Percentiles rank a stretch among this genome's conserved stretches.
Evolutionary conservation across 2,888 invertebrate species (phyloP).

Genomic region (Drosophila imparisetae): DNA sequence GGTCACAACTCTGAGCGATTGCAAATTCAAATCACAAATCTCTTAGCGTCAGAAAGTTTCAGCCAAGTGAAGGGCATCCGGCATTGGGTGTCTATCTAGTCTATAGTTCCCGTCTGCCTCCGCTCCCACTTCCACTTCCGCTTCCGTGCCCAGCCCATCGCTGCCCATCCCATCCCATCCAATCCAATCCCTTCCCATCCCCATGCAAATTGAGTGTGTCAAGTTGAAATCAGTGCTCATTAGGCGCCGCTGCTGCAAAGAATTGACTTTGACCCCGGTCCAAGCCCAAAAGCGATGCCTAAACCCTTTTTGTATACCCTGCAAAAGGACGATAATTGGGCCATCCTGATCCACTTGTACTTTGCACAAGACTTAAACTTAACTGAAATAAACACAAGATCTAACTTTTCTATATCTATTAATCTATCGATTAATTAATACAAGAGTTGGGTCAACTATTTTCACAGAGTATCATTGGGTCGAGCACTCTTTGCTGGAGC

Average conservation of each 20-base stretch:
- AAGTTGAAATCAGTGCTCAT: slow-evolving; percentile 50
- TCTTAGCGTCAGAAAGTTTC: slow-evolving; percentile 20
- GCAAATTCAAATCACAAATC: slow-evolving; percentile 22
- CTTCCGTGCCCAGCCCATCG: neutral
- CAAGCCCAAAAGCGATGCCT: slow-evolving; percentile 9
- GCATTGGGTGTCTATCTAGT: slow-evolving; percentile 16
- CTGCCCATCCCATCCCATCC: neutral
- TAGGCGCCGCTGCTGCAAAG: slow-evolving; percentile 26
- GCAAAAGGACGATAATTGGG: neutral
- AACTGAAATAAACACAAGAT: neutral
- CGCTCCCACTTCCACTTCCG: neutral
- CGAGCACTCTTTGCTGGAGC: too few species aligned
- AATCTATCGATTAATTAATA: neutral
- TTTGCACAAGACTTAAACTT: neutral
- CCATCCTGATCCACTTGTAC: neutral
- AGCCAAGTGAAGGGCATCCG: slow-evolving; percentile 27
- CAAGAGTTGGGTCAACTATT: neutral
- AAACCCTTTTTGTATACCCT: slow-evolving; percentile 19
- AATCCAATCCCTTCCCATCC: neutral
- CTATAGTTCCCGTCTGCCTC: neutral
- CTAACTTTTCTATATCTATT: neutral
- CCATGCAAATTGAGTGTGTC: slow-evolving; percentile 40
- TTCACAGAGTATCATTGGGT: slow-evolving; percentile 5
- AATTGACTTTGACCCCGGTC: slow-evolving; percentile 7
- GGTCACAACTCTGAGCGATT: slow-evolving; percentile 15